Base-by-base conservation (phyloP, 2,888 invertebrate genomes). In the Charanyca ferruginea region DNA sequence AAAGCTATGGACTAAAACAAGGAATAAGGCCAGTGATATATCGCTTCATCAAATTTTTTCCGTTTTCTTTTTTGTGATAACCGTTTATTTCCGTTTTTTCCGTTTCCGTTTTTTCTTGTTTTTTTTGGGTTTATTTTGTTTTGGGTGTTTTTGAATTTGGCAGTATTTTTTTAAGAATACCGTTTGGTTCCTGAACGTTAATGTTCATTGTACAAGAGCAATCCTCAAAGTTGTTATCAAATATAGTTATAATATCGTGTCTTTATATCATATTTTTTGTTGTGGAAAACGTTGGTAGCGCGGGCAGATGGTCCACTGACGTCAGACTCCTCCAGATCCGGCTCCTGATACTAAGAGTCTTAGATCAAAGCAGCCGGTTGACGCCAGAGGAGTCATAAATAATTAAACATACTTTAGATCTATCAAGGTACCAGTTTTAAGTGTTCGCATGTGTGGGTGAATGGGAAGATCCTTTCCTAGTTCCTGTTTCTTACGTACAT, bases 241-340 rank as follows among this genome's bases (percentile, higher is more conserved):
- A 42, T 18, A n/a, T n/a, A n/a, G n/a, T n/a, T n/a, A n/a, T n/a
- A n/a, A 11, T 49, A 23, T 13, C 25, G 3, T 25, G 8, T 23
- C 25, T 32, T 49, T 49, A 22, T 44, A 4, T 53, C 48, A 48
- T 42, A 23, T 23, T 75, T 58, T 55, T 55, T 75, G 41, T 57
- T 23, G 22, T 55, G 32, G 23, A 51, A 76, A 76, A 68, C 41
- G 23, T 28, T 47, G 35, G 35, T 22, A 28, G 11, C n/a, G 18
- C 25, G 20, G n/a, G 23, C 69, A 70, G 22, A 70, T 70, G 69
- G 59, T 41, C n/a, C 44, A 35, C 35, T 76, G 69, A 70, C 69
- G 77, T 70, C 69, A 70, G 16, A 51, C 16, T 69, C 11, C 20
- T 28, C 25, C 45, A 47, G 45, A 68, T 76, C 69, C 69, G 77